Base-by-base conservation (phyloP, 2,113 vertebrate genomes). In the Engystomops pustulosus region DNA sequence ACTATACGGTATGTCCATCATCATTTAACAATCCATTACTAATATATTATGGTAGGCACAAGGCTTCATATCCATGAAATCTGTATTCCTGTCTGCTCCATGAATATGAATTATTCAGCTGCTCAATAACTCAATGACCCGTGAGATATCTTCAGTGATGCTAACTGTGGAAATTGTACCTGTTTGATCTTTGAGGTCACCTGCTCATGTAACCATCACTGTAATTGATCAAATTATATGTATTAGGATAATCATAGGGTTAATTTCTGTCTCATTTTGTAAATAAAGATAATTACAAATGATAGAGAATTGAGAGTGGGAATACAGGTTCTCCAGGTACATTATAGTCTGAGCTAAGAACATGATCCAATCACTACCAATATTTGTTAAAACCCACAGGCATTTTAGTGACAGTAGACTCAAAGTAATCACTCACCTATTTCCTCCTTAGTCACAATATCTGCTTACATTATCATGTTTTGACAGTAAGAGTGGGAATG, bases 261-360 rank as follows among this genome's bases (percentile, higher is more conserved):
- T n/a, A 51, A 4, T 58, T 77, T 38, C 32, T 77, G 74, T 18
- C 74, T 51, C 30, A 49, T 55, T 55, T 77, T 77, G 44, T 51
- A 32, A 77, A 58, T 36, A 34, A 58, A 25, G 74, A 77, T 77
- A 77, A 77, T 77, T 77, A 77, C 74, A 77, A 77, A 76, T 76
- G 15, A 76, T 76, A 34, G 10, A 51, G 72, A 77, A 77, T 38
- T 36, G 53, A 55, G 74, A 77, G 74, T 77, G 30, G 49, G 27
- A 23, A 77, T 75, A 15, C 51, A 36, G 32, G 49, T 49, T 55
- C 14, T 38, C 51, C 32, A 15, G n/a, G 49, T 58, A 38, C 38
- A 77, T 23, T 58, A 58, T 23, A 23, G 11, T 77, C 18, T 76
- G 9, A 51, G 27, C 17, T 75, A 75, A 75, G 27, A 53, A 36